These are phyloP conservation scores for Galbula dea DNA, from an alignment of 2,113 vertebrate genomes.

Conservation along the genomic window DNA sequence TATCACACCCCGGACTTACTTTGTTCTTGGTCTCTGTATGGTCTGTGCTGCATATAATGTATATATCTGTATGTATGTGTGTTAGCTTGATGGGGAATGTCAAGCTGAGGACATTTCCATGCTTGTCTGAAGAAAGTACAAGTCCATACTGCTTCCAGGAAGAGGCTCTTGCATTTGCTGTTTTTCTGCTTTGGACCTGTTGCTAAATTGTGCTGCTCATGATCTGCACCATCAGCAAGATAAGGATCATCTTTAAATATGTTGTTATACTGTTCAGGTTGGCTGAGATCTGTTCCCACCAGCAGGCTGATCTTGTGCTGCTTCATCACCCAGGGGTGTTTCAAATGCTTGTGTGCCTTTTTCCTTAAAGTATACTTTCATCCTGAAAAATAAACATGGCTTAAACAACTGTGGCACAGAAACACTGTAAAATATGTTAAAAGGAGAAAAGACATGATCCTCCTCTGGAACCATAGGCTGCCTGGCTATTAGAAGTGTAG, in stretches of 20 bases:
- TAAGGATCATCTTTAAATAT: background rate
- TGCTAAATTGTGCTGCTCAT: background rate
- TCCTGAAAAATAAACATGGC: background rate
- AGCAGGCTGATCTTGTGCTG: background rate
- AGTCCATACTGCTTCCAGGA: background rate
- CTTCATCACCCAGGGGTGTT: background rate
- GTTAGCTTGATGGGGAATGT: background rate
- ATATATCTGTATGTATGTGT: background rate
- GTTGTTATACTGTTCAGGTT: background rate
- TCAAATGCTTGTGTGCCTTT: background rate
- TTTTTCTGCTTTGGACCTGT: background rate
- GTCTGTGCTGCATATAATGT: too few species aligned
- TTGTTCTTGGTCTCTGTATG: too few species aligned
- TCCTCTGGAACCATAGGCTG: background rate
- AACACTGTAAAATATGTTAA: background rate
- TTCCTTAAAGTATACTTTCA: background rate
- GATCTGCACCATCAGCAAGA: accelerated
- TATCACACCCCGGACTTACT: too few species aligned
- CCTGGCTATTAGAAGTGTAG: background rate
- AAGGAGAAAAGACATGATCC: background rate
- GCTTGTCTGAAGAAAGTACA: background rate
- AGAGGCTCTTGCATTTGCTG: too few species aligned
- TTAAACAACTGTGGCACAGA: background rate
- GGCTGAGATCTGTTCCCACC: background rate
- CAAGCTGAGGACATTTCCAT: background rate